Evolutionary conservation across 2,888 invertebrate genomes (phyloP), one percentile per base, ranked within the genome.

Genomic region (Iselma pallidipennis): DNA sequence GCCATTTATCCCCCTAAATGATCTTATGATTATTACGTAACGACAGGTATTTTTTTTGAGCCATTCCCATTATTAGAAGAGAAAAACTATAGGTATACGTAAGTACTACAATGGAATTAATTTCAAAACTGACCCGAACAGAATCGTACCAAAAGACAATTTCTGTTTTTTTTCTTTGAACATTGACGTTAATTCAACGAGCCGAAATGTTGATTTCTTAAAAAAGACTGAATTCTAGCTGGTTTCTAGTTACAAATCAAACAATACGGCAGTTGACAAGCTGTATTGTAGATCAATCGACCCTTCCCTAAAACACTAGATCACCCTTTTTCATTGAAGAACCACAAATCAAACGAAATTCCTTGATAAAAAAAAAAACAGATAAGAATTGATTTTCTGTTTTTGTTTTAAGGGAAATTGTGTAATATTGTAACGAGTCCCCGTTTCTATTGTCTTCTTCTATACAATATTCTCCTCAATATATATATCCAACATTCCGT

Each of bases 1-100:
- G 9, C 19, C 19, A 29, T 51, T 51, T 51, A 51, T 51, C 51
- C 50, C 25, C 50, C 26, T 51, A 21, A 51, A 29, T 49, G 25
- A 26, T n/a, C 19, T 19, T 4, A 19, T 10, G 25, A 25, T 9
- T 10, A 49, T 51, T 28, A 51, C 19, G 1, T 42, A 51, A 26
- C 7, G 10, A 51, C 51, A 19, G 14, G 28, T 16, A 6, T 51
- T 51, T 29, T 28, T 50, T n/a, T 45, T n/a, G n/a, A 29, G 10
- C 3, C 28, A 28, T 29, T 50, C 29, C 12, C 16, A 7, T 48
- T 48, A n/a, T 49, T n/a, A 14, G n/a, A 19, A 29, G 50, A 10
- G n/a, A 25, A 50, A 16, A n/a, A 50, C 14, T n/a, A n/a, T n/a
- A n/a, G n/a, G n/a, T n/a, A n/a, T n/a, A n/a, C n/a, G n/a, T n/a